Percentiles rank a stretch among this genome's conserved stretches.
Conservation (phyloP, 1,140 invertebrate genomes). For the Scaptomyza graminum region DNA sequence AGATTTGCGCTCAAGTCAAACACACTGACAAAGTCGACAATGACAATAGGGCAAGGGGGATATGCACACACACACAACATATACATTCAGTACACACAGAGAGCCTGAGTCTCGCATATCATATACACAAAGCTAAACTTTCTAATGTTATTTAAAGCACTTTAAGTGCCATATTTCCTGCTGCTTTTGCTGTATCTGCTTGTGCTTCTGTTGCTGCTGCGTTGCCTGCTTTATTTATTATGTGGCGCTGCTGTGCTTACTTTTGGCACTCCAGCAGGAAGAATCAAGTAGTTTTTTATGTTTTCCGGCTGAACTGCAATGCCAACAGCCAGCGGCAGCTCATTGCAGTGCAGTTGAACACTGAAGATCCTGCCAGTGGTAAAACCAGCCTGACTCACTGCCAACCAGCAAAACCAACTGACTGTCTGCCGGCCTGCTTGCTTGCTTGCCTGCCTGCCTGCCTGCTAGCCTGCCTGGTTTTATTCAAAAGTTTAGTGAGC, state of each 20-base stretch:
- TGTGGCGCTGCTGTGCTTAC: slow-evolving; percentile 76
- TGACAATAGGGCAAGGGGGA: slow-evolving; percentile 25
- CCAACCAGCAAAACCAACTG: neutral
- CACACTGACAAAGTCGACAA: slow-evolving; percentile 79
- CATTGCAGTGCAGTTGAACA: slow-evolving; percentile 45
- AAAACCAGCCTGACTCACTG: slow-evolving; percentile 24
- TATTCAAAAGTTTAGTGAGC: slow-evolving; percentile 82
- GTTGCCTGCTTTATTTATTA: slow-evolving; percentile 73
- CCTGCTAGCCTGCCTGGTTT: slow-evolving; percentile 54
- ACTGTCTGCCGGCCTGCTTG: neutral
- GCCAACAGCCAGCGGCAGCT: slow-evolving; percentile 67
- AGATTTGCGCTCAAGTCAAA: slow-evolving; percentile 78
- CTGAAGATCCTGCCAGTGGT: slow-evolving; percentile 25
- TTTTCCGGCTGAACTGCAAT: slow-evolving; percentile 81
- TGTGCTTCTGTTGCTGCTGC: slow-evolving; percentile 20
- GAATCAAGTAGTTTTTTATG: slow-evolving; percentile 82
- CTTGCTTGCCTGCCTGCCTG: slow-evolving; percentile 6
- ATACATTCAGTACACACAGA: neutral
- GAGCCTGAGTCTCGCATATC: slow-evolving; percentile 16
- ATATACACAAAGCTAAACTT: slow-evolving; percentile 56
- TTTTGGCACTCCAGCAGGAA: slow-evolving; percentile 78
- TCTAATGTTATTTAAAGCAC: slow-evolving; percentile 82
- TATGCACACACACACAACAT: slow-evolving; percentile 19
- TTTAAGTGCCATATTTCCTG: slow-evolving; percentile 81
- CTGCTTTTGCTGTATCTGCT: slow-evolving; percentile 30